Percentiles rank a stretch among this genome's conserved stretches.
phyloP scores from a whole-genome alignment of 2,888 invertebrate species.

The Onthophagus sagittarius region DNA sequence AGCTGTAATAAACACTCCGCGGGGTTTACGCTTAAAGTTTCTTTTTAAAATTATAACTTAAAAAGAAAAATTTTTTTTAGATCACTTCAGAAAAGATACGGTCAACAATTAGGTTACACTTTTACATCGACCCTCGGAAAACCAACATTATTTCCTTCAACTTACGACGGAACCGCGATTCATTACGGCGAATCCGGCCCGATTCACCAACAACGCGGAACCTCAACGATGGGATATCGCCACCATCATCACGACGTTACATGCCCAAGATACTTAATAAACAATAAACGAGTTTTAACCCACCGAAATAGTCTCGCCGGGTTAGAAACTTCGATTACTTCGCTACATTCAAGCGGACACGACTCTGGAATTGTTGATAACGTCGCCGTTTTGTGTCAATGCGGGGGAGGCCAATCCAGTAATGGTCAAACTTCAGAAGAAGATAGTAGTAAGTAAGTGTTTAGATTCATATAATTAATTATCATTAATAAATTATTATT shows the following conservation, averaged over 20 bases:
- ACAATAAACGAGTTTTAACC: slow-evolving; percentile 25
- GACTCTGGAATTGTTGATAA: slow-evolving; percentile 70
- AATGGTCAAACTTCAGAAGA: slow-evolving; percentile 61
- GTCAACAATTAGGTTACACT: slow-evolving; percentile 42
- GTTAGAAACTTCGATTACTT: slow-evolving; percentile 72
- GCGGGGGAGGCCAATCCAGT: slow-evolving; percentile 59
- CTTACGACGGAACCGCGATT: slow-evolving; percentile 46
- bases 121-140: slow-evolving; percentile 45
- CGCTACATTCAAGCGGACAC: slow-evolving; percentile 77
- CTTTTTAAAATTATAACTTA: too few relatives aligned
- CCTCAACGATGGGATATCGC: slow-evolving; percentile 30
- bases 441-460: slow-evolving; percentile 65
- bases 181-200: slow-evolving; percentile 45
- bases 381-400: slow-evolving; percentile 55
- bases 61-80: slow-evolving; percentile 26
- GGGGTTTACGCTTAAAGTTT: too few relatives aligned
- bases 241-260: slow-evolving; percentile 37
- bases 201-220: slow-evolving; percentile 9
- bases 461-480: too few relatives aligned
- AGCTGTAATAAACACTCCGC: neutral
- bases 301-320: slow-evolving; percentile 41
- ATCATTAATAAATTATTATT: too few relatives aligned
- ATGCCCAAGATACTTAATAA: slow-evolving; percentile 37
- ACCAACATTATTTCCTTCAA: slow-evolving; percentile 46
- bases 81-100: slow-evolving; percentile 39